Evolutionary conservation across 1,140 invertebrate genomes (phyloP).

Genomic region (Drosophila fuyamai): DNA sequence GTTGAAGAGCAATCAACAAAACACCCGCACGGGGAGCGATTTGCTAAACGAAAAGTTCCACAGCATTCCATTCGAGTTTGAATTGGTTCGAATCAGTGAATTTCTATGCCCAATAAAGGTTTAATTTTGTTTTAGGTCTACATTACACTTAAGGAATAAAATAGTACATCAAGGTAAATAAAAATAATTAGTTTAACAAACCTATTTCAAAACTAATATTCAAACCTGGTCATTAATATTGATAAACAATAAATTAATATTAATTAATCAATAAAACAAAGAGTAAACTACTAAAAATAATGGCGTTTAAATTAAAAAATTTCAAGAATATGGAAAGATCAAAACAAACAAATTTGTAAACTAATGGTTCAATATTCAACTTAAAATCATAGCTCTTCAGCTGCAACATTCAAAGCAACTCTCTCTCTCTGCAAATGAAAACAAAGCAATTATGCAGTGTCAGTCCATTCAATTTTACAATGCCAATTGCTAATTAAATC

Average conservation of each 20-base stretch:
- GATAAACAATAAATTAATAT: too few species aligned
- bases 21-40: slow-evolving; percentile 8
- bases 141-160: neutral
- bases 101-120: slow-evolving; percentile 32
- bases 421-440: neutral
- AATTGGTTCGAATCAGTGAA: slow-evolving; percentile 40
- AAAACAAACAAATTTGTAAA: too few species aligned
- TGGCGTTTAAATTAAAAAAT: too few species aligned
- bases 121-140: slow-evolving; percentile 19
- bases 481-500: slow-evolving; percentile 8
- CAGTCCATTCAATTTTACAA: neutral
- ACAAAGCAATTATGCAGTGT: neutral
- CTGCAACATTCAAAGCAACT: neutral
- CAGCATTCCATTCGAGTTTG: slow-evolving; percentile 17
- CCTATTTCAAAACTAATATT: too few species aligned
- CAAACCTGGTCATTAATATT: too few species aligned
- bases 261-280: too few species aligned
- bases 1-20: slow-evolving; percentile 29
- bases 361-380: too few species aligned
- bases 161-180: too few species aligned
- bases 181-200: too few species aligned
- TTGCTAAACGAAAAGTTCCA: slow-evolving; percentile 19
- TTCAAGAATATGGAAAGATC: too few species aligned
- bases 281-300: too few species aligned
- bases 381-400: too few species aligned